These are phyloP conservation scores for Pterois miles DNA, from an alignment of 2,797 vertebrate species.

Conservation along the genomic window DNA sequence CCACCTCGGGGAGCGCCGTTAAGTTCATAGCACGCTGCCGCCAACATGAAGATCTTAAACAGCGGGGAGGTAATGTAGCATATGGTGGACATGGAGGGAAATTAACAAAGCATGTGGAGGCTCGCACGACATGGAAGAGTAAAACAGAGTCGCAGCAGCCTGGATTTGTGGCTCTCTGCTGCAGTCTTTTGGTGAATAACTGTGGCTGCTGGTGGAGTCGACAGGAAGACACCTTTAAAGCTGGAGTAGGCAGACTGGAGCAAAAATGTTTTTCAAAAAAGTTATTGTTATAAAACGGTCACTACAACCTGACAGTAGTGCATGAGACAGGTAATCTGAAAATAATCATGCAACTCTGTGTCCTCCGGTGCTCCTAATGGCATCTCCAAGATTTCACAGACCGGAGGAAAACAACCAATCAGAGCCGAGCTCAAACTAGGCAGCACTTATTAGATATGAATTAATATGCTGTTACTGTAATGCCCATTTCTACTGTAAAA, in stretches of 20 bases:
- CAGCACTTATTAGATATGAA: too few species aligned
- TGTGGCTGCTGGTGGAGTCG: background rate
- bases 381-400: too few species aligned
- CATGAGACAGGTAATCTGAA: too few species aligned
- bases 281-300: too few species aligned
- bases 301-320: too few species aligned
- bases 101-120: conserved; percentile 35
- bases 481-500: too few species aligned
- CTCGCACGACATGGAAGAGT: conserved; percentile 15
- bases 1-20: background rate
- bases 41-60: conserved; percentile 8
- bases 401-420: too few species aligned
- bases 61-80: conserved; percentile 39
- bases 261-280: too few species aligned
- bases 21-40: conserved; percentile 7
- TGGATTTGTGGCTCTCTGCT: background rate
- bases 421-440: too few species aligned
- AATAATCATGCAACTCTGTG: too few species aligned
- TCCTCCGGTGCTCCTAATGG: fast-evolving
- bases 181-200: conserved; percentile 1
- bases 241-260: too few species aligned
- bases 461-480: too few species aligned
- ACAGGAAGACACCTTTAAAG: background rate
- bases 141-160: background rate
- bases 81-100: conserved; percentile 21